Evolutionary conservation across 2,888 invertebrate genomes (phyloP).

Genomic region (Drosophila fulvimacula): DNA sequence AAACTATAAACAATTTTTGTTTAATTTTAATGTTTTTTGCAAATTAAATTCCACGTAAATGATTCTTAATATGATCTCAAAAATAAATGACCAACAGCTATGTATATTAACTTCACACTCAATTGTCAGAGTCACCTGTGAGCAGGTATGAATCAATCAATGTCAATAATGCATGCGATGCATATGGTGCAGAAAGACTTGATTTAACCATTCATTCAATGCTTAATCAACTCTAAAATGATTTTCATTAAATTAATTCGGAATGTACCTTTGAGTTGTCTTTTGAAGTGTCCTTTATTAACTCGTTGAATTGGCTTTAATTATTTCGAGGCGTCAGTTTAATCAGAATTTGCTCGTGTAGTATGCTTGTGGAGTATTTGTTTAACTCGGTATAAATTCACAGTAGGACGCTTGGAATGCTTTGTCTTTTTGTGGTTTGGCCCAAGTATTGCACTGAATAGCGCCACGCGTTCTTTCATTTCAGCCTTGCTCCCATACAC

Average conservation of each 20-base stretch:
- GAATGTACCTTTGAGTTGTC: neutral
- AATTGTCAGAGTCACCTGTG: too few relatives aligned
- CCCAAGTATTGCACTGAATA: conserved; percentile 47
- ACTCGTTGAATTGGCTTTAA: neutral
- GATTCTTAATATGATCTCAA: too few relatives aligned
- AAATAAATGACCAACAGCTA: too few relatives aligned
- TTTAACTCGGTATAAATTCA: conserved; percentile 17
- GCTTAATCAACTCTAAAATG: neutral
- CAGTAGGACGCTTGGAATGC: conserved; percentile 26
- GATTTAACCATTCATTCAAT: too few relatives aligned
- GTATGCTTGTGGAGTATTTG: too few relatives aligned
- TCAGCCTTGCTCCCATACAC: neutral
- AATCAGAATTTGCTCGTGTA: conserved; percentile 35
- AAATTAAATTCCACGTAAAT: too few relatives aligned
- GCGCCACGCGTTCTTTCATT: neutral
- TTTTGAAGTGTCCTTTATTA: neutral
- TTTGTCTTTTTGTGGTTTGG: conserved; percentile 38
- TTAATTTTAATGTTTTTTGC: too few relatives aligned
- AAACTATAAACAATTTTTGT: too few relatives aligned
- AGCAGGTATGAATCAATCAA: too few relatives aligned
- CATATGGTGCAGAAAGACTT: too few relatives aligned
- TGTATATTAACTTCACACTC: too few relatives aligned
- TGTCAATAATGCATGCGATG: too few relatives aligned
- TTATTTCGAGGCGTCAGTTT: neutral
- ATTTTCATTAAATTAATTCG: neutral